Evolutionary conservation across 2,888 invertebrate genomes (phyloP).

Genomic region (Drosophila prostipennis): DNA sequence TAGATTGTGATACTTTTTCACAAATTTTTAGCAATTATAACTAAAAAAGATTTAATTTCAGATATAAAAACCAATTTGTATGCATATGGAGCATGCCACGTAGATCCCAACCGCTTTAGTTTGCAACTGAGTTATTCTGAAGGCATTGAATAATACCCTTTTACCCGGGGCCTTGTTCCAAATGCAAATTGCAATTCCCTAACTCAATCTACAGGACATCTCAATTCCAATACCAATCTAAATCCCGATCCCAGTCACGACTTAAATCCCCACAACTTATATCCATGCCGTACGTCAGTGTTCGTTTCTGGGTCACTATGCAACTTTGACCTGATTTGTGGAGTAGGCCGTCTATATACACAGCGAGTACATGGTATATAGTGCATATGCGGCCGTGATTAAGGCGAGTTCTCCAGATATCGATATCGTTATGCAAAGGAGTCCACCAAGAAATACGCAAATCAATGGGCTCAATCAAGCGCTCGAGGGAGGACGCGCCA

Average conservation of each 20-base stretch:
- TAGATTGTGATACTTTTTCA: too few relatives aligned
- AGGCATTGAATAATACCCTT: neutral
- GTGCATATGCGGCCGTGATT: neutral
- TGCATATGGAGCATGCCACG: neutral
- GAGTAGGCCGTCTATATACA: constrained; percentile 20
- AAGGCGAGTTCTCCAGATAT: neutral
- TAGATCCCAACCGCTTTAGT: neutral
- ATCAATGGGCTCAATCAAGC: constrained; percentile 22
- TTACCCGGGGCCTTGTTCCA: neutral
- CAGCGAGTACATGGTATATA: neutral
- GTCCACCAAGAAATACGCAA: constrained; percentile 1
- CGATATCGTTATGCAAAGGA: constrained; percentile 27
- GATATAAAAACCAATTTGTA: too few relatives aligned
- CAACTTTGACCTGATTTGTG: constrained; percentile 72
- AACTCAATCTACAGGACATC: neutral
- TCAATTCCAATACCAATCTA: neutral
- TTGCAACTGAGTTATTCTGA: constrained; percentile 2
- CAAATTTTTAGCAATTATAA: neutral
- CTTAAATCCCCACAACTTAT: constrained; percentile 54
- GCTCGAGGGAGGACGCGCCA: constrained; percentile 57
- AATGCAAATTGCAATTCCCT: neutral
- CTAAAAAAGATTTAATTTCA: neutral
- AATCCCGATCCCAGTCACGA: constrained; percentile 26
- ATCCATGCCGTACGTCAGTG: constrained; percentile 56
- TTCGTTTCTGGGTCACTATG: constrained; percentile 69